A percentile compares a stretch with the other conserved stretches of the same genome.
Evolutionary conservation across 2,888 invertebrate species (phyloP).

Genomic region (Koerneria pararmatus): DNA sequence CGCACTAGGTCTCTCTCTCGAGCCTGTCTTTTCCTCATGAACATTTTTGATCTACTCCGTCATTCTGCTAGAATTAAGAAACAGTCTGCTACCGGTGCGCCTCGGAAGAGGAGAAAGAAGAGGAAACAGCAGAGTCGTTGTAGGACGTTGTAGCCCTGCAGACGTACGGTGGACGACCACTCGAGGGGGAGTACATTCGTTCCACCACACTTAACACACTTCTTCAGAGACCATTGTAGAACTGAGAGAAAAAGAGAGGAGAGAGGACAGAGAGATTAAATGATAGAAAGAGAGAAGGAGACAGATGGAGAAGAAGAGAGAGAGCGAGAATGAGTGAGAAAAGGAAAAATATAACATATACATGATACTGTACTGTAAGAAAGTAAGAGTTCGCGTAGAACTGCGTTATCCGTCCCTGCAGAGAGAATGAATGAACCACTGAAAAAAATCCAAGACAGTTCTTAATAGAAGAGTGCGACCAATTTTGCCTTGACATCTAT

Average conservation of each 20-base stretch:
- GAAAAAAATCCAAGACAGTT: neutral
- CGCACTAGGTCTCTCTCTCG: no score
- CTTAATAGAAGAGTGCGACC: neutral
- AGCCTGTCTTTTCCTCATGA: no score
- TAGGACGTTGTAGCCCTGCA: slow-evolving; percentile 51
- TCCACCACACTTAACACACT: slow-evolving; percentile 40
- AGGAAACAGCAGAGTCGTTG: slow-evolving; percentile 52
- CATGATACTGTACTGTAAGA: no score
- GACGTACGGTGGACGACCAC: slow-evolving; percentile 44
- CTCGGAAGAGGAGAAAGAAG: slow-evolving; percentile 46
- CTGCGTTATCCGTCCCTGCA: no score
- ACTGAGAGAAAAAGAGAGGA: neutral
- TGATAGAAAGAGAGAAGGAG: no score
- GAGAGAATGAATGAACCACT: neutral
- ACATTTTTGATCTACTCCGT: no score
- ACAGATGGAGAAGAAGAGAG: no score
- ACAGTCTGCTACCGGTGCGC: neutral
- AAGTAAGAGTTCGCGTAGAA: no score
- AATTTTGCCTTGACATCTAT: neutral
- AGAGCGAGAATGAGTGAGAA: no score
- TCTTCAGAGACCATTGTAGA: neutral
- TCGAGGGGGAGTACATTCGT: slow-evolving; percentile 39
- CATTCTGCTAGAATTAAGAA: slow-evolving; percentile 4
- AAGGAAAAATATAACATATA: no score
- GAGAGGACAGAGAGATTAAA: neutral